These are phyloP conservation scores for Orchestia grillus DNA, from an alignment of 1,140 invertebrate species.

Conservation along the genomic window DNA sequence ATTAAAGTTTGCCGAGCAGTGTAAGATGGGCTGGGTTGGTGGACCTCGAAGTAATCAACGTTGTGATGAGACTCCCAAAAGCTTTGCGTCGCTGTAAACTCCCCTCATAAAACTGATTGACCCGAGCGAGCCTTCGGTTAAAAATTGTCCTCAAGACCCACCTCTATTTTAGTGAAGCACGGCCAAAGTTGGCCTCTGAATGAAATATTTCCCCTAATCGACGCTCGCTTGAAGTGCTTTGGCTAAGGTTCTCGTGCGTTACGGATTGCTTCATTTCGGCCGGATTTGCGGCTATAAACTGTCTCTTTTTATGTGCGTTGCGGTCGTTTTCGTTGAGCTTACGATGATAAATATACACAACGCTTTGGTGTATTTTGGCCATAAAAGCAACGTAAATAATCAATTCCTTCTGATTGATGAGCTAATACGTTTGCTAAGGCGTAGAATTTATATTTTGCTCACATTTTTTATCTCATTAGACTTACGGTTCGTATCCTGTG, in stretches of 20 bases:
- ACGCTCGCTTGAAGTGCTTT: not conserved
- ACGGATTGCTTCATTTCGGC: not conserved
- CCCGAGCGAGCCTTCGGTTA: not conserved
- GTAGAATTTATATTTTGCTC: not conserved
- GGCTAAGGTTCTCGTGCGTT: not conserved
- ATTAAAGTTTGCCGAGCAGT: not conserved
- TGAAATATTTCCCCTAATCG: not conserved
- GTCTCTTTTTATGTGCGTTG: not conserved
- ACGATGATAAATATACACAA: not conserved
- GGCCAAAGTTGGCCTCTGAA: not conserved
- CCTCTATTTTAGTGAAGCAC: not conserved
- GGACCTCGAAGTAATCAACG: not conserved
- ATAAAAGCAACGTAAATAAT: not conserved
- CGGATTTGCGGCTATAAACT: not conserved
- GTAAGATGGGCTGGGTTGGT: not conserved
- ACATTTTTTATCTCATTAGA: not conserved
- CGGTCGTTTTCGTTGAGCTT: not conserved
- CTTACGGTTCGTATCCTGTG: not conserved
- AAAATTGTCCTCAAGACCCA: not conserved
- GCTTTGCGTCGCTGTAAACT: not conserved
- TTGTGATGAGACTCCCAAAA: not conserved
- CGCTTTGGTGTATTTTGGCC: not conserved
- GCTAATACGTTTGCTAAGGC: not conserved
- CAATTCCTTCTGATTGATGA: too few relatives aligned
- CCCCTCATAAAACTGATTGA: not conserved